These are phyloP conservation scores for Hypercompe scribonia DNA, from an alignment of 2,888 invertebrate genomes.

Conservation along the genomic window DNA sequence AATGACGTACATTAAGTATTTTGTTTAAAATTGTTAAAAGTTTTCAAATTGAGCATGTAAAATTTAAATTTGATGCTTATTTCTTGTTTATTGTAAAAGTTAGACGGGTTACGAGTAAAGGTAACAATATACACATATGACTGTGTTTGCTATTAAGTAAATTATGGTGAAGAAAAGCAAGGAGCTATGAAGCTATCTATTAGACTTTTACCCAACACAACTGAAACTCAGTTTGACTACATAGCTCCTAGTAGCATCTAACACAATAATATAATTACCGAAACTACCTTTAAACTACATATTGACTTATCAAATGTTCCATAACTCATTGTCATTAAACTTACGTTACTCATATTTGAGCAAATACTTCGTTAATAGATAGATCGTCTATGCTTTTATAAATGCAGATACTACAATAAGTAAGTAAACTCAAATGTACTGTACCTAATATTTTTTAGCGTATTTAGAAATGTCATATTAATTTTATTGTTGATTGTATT, in stretches of 20 bases:
- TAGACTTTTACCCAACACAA: too few relatives aligned
- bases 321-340: too few relatives aligned
- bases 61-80: background rate
- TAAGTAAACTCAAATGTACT: too few relatives aligned
- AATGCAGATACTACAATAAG: background rate
- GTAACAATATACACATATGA: background rate
- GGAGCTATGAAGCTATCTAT: too few relatives aligned
- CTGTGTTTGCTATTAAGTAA: too few relatives aligned
- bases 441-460: background rate
- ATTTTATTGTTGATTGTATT: background rate
- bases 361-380: too few relatives aligned
- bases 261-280: too few relatives aligned
- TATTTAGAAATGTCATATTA: background rate
- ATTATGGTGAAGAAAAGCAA: background rate
- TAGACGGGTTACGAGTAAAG: background rate
- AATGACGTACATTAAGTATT: slow-evolving; percentile 5
- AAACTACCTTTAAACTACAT: too few relatives aligned
- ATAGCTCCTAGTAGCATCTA: too few relatives aligned
- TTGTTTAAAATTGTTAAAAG: background rate
- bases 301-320: too few relatives aligned
- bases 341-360: too few relatives aligned
- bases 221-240: too few relatives aligned
- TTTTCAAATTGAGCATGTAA: background rate
- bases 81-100: background rate
- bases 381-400: background rate